These are phyloP conservation scores for Mesitornis unicolor DNA, from an alignment of 2,113 vertebrate genomes.

Conservation along the genomic window DNA sequence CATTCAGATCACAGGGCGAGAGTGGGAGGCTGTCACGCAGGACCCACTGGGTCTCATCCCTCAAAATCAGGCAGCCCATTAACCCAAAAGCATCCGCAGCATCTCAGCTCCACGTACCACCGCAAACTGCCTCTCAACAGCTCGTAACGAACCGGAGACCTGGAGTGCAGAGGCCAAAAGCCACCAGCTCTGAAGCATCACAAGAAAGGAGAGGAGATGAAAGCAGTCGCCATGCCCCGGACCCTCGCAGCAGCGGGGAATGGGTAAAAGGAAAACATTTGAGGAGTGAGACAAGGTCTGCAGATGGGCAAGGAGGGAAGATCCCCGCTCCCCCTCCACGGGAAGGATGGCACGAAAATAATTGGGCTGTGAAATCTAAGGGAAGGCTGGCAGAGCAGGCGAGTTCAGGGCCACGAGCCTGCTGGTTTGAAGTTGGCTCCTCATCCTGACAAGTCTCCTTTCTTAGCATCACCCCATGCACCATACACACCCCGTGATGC, in stretches of 20 bases:
- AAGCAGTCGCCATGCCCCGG: not conserved
- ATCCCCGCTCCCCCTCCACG: not conserved
- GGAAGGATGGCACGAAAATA: not conserved
- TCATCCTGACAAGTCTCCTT: not conserved
- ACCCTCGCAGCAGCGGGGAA: not conserved
- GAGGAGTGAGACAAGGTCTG: not conserved
- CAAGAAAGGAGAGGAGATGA: slow-evolving; percentile 20
- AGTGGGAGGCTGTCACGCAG: not conserved
- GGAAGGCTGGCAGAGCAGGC: not conserved
- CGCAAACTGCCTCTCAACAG: not conserved
- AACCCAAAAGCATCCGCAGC: not conserved
- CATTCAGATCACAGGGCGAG: not conserved
- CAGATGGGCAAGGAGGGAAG: not conserved
- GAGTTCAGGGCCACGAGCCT: not conserved
- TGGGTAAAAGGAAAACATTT: not conserved
- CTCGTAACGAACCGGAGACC: not conserved
- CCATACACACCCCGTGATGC: accelerated
- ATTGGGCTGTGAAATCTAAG: slow-evolving; percentile 12
- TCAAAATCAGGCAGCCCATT: not conserved
- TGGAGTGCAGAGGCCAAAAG: not conserved
- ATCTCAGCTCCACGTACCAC: accelerated
- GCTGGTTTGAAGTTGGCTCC: not conserved
- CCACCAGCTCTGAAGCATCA: slow-evolving; percentile 8
- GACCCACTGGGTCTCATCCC: not conserved
- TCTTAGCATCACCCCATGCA: not conserved